phyloP scores from a whole-genome alignment of 2,888 invertebrate genomes.

The Macrosoma leucophasiata region DNA sequence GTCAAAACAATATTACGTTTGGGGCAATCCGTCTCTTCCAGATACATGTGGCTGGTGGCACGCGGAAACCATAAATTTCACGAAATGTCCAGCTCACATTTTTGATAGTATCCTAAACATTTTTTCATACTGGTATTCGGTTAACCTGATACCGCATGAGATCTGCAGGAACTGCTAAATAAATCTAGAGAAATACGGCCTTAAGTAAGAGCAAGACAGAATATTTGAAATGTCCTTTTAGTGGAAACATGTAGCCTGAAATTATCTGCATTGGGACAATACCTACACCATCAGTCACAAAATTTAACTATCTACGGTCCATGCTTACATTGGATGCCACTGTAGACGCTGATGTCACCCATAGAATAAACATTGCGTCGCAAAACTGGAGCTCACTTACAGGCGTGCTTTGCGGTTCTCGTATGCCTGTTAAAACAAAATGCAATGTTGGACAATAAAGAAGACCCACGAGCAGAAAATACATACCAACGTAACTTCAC shows the following conservation, averaged over 20 bases:
- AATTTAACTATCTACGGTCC: not conserved
- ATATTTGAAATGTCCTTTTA: not conserved
- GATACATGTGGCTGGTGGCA: too few species aligned
- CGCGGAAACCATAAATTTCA: too few species aligned
- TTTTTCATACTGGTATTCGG: too few species aligned
- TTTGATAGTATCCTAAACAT: too few species aligned
- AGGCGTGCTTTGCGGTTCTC: not conserved
- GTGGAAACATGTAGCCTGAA: not conserved
- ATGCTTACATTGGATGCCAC: not conserved
- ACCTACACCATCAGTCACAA: not conserved
- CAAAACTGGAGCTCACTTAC: not conserved
- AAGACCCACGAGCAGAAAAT: too few species aligned
- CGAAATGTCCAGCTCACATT: too few species aligned
- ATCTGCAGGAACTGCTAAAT: not conserved
- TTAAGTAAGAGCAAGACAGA: not conserved
- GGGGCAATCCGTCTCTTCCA: slow-evolving; percentile 8
- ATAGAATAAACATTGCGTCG: not conserved
- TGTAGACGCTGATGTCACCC: not conserved
- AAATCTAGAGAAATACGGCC: not conserved
- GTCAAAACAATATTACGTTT: slow-evolving; percentile 16
- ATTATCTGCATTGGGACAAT: not conserved
- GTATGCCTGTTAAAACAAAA: not conserved
- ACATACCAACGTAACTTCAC: too few species aligned
- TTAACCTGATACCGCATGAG: not conserved
- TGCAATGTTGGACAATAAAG: too few species aligned